Evolutionary conservation across 2,113 vertebrate genomes (phyloP), one percentile per base, ranked within the genome.

Genomic region (Syngnathoides biaculeatus): DNA sequence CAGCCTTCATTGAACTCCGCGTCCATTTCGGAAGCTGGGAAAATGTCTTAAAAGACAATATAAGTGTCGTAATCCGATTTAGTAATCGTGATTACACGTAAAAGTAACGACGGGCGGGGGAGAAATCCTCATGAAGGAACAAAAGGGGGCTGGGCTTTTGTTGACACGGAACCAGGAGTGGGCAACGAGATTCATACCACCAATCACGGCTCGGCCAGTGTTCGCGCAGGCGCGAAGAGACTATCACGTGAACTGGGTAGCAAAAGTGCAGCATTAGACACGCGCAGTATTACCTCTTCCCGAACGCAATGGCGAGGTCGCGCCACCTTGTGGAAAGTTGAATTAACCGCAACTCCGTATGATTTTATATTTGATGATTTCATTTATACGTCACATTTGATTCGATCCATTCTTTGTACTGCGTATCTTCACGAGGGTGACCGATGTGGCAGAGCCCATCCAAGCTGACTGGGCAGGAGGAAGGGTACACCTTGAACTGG

Each of bases 61-160:
- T 85, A 86, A 79, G 84, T 87, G 86, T 74, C 79, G 86, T 88
- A 90, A 87, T 90, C 87, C 78, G 75, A 74, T 85, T 85, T 88
- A 84, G 90, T 91, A 91, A 89, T 90, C 77, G 80, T 76, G 83
- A 91, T 88, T 90, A 88, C 86, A 84, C 79, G 87, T 89, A 91
- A 87, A 62, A 85, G 89, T 89, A 90, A 90, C 89, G 89, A 84
- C 72, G 81, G 26, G 81, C 79, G 69, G 79, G 55, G 45, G 71
- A 75, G 81, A 78, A 71, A 73, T 78, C 77, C 80, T 83, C 86
- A n/a, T 82, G 81, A n/a, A 62, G n/a, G 20, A 61, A 61, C 42
- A 65, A 83, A 87, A 87, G 79, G 87, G 87, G 89, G 87, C 86
- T 83, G 87, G 87, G 69, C 83, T 86, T 87, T 89, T 6, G 81